Evolutionary conservation across 2,797 vertebrate species (phyloP).

Genomic region (Silurus aristotelis): DNA sequence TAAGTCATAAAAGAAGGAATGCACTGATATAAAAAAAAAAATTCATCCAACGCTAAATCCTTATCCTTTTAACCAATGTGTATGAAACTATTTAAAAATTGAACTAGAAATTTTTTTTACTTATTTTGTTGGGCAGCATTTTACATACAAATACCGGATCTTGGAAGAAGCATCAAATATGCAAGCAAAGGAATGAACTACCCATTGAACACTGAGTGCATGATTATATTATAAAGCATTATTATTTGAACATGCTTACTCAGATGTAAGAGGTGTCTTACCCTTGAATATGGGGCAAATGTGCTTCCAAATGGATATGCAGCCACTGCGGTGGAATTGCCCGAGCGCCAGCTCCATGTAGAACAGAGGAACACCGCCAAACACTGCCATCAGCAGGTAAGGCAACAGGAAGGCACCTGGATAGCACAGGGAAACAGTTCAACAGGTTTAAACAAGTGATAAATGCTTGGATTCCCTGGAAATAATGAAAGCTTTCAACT

Average conservation of each 20-base stretch:
- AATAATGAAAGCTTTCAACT: neutral
- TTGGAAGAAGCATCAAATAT: neutral
- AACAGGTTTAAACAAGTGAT: constrained; percentile 17
- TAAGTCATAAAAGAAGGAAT: neutral
- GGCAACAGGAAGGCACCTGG: constrained; percentile 95
- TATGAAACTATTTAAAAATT: neutral
- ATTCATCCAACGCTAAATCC: neutral
- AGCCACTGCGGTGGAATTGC: constrained; percentile 95
- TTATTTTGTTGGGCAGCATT: neutral
- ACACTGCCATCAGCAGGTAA: constrained; percentile 95
- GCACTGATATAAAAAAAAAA: neutral
- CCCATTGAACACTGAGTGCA: neutral
- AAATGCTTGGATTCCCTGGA: neutral
- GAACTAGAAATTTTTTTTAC: neutral
- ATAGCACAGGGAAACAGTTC: neutral
- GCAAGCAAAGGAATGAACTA: neutral
- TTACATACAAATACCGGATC: neutral
- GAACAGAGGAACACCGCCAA: constrained; percentile 96
- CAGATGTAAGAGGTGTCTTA: constrained; percentile 63
- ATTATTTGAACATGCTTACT: neutral
- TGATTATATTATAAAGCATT: neutral
- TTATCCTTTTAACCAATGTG: neutral
- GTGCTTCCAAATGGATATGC: constrained; percentile 97
- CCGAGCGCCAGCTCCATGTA: constrained; percentile 98
- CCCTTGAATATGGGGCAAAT: constrained; percentile 99